Conservation (phyloP, 1,140 invertebrate species). For the Lepidotrigona ventralis region DNA sequence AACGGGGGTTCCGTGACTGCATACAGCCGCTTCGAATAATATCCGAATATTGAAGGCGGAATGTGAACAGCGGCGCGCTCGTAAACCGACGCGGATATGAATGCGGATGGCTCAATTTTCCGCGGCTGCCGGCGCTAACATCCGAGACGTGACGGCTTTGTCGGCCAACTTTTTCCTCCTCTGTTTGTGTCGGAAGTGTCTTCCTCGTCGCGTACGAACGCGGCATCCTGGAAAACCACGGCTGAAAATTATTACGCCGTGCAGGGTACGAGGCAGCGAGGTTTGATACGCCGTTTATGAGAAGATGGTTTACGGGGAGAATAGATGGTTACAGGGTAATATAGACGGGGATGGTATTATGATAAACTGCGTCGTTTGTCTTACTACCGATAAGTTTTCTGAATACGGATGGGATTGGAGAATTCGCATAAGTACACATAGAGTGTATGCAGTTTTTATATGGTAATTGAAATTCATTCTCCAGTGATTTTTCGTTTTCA, state of each 20-base stretch:
- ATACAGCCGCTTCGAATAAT: slow-evolving; percentile 61
- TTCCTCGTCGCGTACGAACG: neutral
- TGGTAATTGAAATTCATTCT: too few species aligned
- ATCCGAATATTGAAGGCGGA: slow-evolving; percentile 70
- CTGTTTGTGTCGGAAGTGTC: too few species aligned
- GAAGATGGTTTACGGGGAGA: neutral
- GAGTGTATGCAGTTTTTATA: too few species aligned
- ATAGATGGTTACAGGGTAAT: neutral
- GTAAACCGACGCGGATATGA: slow-evolving; percentile 69
- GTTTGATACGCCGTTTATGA: neutral
- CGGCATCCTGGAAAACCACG: neutral
- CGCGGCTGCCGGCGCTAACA: slow-evolving; percentile 38
- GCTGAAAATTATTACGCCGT: slow-evolving; percentile 14
- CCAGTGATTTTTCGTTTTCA: too few species aligned
- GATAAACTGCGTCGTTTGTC: neutral
- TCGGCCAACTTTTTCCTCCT: neutral
- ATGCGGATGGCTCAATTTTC: slow-evolving; percentile 72
- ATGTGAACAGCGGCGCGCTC: slow-evolving; percentile 60
- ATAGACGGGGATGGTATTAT: neutral
- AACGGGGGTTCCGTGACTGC: slow-evolving; percentile 24
- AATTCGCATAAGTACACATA: too few species aligned
- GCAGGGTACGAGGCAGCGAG: neutral
- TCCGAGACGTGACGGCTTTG: slow-evolving; percentile 41
- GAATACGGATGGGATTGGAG: neutral
- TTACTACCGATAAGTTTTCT: neutral